These are phyloP conservation scores for Prunella strophiata DNA, from an alignment of 2,797 vertebrate species.

Conservation along the genomic window DNA sequence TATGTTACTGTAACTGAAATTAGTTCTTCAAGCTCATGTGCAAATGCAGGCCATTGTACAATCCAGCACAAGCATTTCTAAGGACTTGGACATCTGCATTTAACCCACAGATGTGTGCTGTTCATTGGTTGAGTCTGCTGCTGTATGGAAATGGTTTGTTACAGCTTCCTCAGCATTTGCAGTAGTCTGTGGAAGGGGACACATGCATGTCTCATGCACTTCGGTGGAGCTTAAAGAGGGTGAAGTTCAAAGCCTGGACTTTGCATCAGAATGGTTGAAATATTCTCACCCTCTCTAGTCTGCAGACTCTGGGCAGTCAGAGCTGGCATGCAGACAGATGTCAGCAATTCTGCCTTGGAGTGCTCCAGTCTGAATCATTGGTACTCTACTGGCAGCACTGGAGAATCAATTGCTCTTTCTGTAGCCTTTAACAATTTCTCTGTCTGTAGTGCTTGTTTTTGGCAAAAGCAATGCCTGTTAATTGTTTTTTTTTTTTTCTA, in stretches of 20 bases:
- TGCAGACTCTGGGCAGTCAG: background rate
- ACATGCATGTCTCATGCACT: rapidly evolving
- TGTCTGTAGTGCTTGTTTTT: background rate
- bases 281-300: background rate
- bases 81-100: background rate
- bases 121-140: background rate
- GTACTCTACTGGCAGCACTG: background rate
- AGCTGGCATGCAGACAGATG: background rate
- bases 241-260: background rate
- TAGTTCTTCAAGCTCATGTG: background rate
- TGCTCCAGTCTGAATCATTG: background rate
- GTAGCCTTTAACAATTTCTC: background rate
- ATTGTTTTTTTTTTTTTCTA: background rate
- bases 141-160: background rate
- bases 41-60: background rate
- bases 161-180: background rate
- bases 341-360: background rate
- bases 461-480: background rate
- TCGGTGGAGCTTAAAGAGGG: background rate
- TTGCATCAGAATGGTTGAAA: background rate
- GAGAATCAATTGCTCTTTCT: background rate
- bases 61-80: background rate
- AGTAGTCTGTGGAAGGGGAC: background rate
- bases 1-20: background rate
- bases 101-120: background rate